Conservation (phyloP, 2,888 invertebrate genomes). For the Lathronympha strigana region DNA sequence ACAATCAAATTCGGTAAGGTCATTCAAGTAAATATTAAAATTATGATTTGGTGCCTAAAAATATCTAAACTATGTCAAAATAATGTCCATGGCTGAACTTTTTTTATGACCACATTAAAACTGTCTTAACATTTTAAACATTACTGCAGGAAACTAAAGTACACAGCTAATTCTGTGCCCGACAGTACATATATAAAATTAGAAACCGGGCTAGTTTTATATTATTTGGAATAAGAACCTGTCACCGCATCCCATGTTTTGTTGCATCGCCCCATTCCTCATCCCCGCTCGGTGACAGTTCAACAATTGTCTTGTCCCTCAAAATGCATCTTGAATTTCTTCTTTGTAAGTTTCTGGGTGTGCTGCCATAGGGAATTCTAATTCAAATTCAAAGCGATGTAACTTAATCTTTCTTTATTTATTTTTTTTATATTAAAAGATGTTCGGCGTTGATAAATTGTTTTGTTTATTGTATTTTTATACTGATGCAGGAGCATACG, state of each 20-base stretch:
- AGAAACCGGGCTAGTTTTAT: constrained; percentile 24
- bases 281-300: constrained; percentile 31
- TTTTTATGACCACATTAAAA: too few relatives aligned
- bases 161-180: background rate
- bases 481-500: background rate
- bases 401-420: constrained; percentile 25
- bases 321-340: constrained; percentile 31
- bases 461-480: constrained; percentile 19
- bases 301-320: constrained; percentile 34
- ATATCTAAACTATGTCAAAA: too few relatives aligned
- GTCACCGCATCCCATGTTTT: constrained; percentile 21
- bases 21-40: too few relatives aligned
- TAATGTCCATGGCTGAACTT: too few relatives aligned
- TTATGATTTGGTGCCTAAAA: background rate
- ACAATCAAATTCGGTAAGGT: too few relatives aligned
- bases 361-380: constrained; percentile 16
- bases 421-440: constrained; percentile 10
- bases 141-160: background rate
- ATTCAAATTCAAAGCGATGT: constrained; percentile 23
- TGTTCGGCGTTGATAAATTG: constrained; percentile 17
- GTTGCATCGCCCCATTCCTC: constrained; percentile 34
- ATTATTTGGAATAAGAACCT: constrained; percentile 32
- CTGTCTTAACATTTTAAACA: too few relatives aligned
- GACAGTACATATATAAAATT: constrained; percentile 15
- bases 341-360: constrained; percentile 27